Evolutionary conservation across 2,888 invertebrate genomes (phyloP), one percentile per base, ranked within the genome.

Genomic region (Himalopsyche tibetana): DNA sequence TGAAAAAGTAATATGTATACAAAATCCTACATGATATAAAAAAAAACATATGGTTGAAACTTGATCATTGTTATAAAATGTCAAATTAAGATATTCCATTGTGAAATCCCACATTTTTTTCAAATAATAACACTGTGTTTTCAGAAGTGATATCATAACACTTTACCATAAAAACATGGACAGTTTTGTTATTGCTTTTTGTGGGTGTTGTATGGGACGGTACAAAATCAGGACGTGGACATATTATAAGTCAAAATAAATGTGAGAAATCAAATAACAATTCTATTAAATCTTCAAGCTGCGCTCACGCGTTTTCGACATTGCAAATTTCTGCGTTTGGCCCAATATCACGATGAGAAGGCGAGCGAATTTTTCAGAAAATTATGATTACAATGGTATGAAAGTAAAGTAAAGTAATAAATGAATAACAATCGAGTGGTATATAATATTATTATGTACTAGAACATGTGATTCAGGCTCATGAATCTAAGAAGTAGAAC

Each of bases 201-300:
- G 63, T 63, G 28, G 63, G 63, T 19, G 63, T 63, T 19, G 63
- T 63, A 63, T 63, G 63, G 63, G 63, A 63, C 63, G 28, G 8
- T 63, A 11, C 63, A 63, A 19, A 63, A 63, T 63, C 19, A 63
- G 63, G 19, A 63, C 9, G 28, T 63, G n/a, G 19, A 28, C 28
- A n/a, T 28, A 63, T 63, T 63, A 19, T 63, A 63, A 19, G 63
- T 63, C 63, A 63, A 63, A 8, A 63, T 63, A 63, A 63, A 28
- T 63, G 63, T 63, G 4, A n/a, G 28, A 63, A 63, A 63, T 63
- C 63, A 19, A 9, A 28, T 63, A 4, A 28, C 28, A 15, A 51
- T 51, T 51, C 51, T 51, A 15, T 63, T 63, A 19, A 19, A 63
- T 63, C 63, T 63, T 19, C 63, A 11, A 63, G 63, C 4, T 63